Percentiles rank a stretch among this genome's conserved stretches.
Conservation (phyloP, 2,888 invertebrate genomes). For the Pristionchus arcanus region DNA sequence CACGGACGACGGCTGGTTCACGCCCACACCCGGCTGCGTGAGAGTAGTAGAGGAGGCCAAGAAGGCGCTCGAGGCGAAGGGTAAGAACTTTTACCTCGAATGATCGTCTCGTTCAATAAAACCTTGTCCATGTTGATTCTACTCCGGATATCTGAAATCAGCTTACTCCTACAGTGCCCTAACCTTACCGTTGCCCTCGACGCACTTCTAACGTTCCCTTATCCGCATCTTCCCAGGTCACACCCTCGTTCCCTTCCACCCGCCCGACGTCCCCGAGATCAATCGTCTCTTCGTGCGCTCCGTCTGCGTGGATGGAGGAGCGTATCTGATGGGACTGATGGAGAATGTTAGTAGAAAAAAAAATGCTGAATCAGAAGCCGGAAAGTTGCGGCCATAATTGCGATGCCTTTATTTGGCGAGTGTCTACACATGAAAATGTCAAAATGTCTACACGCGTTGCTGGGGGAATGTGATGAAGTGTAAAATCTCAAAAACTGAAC, state of each 20-base stretch:
- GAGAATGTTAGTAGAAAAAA: slow-evolving; percentile 68
- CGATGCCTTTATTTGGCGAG: too few species aligned
- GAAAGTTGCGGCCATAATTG: too few species aligned
- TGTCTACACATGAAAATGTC: too few species aligned
- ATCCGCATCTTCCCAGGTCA: slow-evolving; percentile 61
- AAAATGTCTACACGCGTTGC: too few species aligned
- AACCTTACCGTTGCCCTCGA: neutral
- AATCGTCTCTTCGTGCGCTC: slow-evolving; percentile 68
- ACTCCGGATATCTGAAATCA: too few species aligned
- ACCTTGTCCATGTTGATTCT: too few species aligned
- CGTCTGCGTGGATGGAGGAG: slow-evolving; percentile 71
- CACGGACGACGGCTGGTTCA: slow-evolving; percentile 75
- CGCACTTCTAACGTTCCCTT: too few species aligned
- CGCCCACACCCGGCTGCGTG: slow-evolving; percentile 67
- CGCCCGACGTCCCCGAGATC: slow-evolving; percentile 66
- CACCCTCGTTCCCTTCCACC: slow-evolving; percentile 69
- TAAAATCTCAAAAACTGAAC: too few species aligned
- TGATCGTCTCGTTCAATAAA: too few species aligned
- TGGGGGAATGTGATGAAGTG: too few species aligned
- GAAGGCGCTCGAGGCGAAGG: slow-evolving; percentile 62
- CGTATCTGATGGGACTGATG: slow-evolving; percentile 63
- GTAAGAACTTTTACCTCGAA: too few species aligned
- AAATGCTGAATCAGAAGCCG: too few species aligned
- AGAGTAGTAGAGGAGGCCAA: slow-evolving; percentile 72
- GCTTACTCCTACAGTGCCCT: neutral